Evolutionary conservation across 2,113 vertebrate species (phyloP).

Genomic region (Epinephelus cyanopodus): DNA sequence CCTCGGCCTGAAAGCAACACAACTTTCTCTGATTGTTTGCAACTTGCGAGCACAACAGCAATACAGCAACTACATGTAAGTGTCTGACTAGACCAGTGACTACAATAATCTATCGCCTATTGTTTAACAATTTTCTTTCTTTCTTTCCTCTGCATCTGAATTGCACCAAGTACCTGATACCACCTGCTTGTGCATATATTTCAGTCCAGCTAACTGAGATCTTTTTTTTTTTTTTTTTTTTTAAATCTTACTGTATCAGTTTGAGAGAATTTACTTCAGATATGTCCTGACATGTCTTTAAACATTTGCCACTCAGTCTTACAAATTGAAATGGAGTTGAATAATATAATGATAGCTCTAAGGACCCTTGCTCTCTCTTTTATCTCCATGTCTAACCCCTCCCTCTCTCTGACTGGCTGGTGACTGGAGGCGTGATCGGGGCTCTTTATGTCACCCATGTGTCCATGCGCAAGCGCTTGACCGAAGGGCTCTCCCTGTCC

Average conservation of each 20-base stretch:
- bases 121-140: conserved; percentile 67
- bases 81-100: conserved; percentile 91
- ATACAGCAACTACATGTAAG: conserved; percentile 90
- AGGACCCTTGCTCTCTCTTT: conserved; percentile 74
- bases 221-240: conserved; percentile 17
- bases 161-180: conserved; percentile 93
- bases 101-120: conserved; percentile 81
- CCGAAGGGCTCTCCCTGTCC: conserved; percentile 93
- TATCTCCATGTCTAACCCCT: conserved; percentile 69
- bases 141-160: conserved; percentile 84
- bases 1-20: conserved; percentile 79
- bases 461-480: conserved; percentile 99
- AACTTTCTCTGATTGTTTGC: conserved; percentile 80
- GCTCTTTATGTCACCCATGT: conserved; percentile 96
- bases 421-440: conserved; percentile 67
- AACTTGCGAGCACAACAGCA: conserved; percentile 86
- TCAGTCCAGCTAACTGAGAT: conserved; percentile 68
- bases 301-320: conserved; percentile 75
- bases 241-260: conserved; percentile 59
- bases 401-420: conserved; percentile 68
- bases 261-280: conserved; percentile 83
- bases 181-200: conserved; percentile 74
- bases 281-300: conserved; percentile 88
- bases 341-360: conserved; percentile 77
- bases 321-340: conserved; percentile 81